Evolutionary conservation across 2,888 invertebrate genomes (phyloP).

Genomic region (Graphium colonna): DNA sequence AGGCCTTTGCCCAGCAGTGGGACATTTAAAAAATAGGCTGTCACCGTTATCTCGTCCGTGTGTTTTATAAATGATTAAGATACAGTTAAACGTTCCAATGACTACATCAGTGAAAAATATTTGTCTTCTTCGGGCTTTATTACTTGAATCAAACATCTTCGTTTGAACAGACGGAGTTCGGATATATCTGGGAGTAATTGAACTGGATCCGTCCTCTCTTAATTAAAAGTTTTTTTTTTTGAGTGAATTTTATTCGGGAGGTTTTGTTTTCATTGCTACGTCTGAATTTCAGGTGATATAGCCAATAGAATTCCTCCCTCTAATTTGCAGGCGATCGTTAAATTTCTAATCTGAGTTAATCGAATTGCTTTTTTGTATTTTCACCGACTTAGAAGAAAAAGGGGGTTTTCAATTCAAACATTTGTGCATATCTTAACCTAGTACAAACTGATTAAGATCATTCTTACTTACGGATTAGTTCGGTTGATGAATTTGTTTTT

Average conservation of each 20-base stretch:
- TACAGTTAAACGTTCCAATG: conserved; percentile 14
- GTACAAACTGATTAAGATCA: no score
- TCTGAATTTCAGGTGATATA: background rate
- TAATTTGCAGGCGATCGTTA: conserved; percentile 26
- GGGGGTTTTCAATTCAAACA: no score
- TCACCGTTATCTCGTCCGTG: conserved; percentile 10
- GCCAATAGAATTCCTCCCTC: background rate
- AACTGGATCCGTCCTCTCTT: conserved; percentile 1
- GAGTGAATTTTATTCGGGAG: background rate
- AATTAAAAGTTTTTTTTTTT: conserved; percentile 13
- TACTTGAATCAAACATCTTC: conserved; percentile 12
- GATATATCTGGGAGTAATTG: conserved; percentile 8
- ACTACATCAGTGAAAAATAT: conserved; percentile 14
- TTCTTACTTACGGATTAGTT: no score
- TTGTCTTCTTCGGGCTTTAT: conserved; percentile 9
- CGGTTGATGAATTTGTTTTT: no score
- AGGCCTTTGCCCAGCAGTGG: no score
- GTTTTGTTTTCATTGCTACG: background rate
- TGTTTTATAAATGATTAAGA: conserved; percentile 15
- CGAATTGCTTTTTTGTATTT: no score
- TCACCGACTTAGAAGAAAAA: no score
- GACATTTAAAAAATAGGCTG: no score
- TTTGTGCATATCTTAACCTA: no score
- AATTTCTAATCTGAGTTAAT: no score
- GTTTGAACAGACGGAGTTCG: conserved; percentile 6